Evolutionary conservation across 2,113 vertebrate genomes (phyloP), one percentile per base, ranked within the genome.

Genomic region (Caloenas nicobarica): DNA sequence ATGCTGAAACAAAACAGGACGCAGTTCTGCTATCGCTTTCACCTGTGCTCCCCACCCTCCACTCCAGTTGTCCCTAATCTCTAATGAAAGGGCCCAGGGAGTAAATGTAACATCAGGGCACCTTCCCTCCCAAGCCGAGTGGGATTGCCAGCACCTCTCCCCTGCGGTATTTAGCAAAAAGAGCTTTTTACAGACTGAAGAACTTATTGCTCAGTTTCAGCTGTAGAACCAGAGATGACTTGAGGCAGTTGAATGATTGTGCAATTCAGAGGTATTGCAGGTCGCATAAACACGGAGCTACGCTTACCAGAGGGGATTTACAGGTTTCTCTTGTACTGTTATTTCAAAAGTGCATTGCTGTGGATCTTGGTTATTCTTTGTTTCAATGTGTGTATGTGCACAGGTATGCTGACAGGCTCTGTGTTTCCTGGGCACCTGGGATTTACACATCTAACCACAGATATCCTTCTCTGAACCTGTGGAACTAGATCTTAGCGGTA

Each of bases 391-490:
- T 34, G 29, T 31, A 5, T 66, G 50, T 60, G 56, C 24, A 60
- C 9, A 13, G 0, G 0, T 36, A 9, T 40, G 44, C 23, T 4
- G 2, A 7, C 12, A 42, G 72, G 17, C 25, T 78, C 34, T 2
- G 1, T 53, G 31, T 90, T 93, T 80, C n/a, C 28, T 48, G 19
- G 11, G 28, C 3, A 9, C 29, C 57, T 65, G 46, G 29, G 33
- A 48, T 50, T 85, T 91, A 46, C 11, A 6, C 12, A 8, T 79
- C 46, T 73, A 86, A 34, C 34, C 38, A 46, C n/a, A 51, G 29
- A 21, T 51, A 54, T 16, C 46, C 25, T 76, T 82, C 23, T 15
- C 56, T 58, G 50, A 83, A 50, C 29, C 26, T 48, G 10, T 88
- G 53, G 51, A 84, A 65, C 69, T 42, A 77, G 25, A 16, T 62